Conservation (phyloP, 2,797 vertebrate genomes). For the Lithobates sylvaticus region DNA sequence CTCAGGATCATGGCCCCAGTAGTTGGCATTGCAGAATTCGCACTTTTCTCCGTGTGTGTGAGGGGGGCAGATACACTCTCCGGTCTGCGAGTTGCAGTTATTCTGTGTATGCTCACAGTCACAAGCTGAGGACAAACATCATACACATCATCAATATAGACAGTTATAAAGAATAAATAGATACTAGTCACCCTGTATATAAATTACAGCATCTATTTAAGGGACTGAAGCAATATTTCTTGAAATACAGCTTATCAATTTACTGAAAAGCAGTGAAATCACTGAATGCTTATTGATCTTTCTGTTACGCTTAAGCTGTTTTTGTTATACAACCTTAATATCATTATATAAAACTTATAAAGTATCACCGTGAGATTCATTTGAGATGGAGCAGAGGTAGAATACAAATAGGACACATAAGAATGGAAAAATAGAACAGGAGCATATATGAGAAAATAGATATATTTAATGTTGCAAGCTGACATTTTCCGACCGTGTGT, state of each 20-base stretch:
- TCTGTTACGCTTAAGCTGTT: too few relatives aligned
- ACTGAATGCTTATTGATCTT: neutral
- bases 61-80: conserved; percentile 88
- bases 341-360: neutral
- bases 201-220: neutral
- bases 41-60: conserved; percentile 84
- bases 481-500: too few relatives aligned
- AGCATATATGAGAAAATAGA: too few relatives aligned
- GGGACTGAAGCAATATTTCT: neutral
- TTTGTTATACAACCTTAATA: too few relatives aligned
- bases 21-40: conserved; percentile 80
- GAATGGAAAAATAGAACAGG: neutral
- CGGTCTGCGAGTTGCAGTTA: conserved; percentile 84
- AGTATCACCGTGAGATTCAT: neutral
- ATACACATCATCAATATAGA: neutral
- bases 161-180: neutral
- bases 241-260: neutral
- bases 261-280: neutral
- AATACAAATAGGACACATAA: neutral
- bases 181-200: neutral
- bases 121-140: conserved; percentile 79
- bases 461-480: too few relatives aligned
- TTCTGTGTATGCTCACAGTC: conserved; percentile 87
- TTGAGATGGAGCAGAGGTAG: neutral
- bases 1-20: conserved; percentile 83